phyloP scores from a whole-genome alignment of 2,797 vertebrate species.

The Geotrypetes seraphini region DNA sequence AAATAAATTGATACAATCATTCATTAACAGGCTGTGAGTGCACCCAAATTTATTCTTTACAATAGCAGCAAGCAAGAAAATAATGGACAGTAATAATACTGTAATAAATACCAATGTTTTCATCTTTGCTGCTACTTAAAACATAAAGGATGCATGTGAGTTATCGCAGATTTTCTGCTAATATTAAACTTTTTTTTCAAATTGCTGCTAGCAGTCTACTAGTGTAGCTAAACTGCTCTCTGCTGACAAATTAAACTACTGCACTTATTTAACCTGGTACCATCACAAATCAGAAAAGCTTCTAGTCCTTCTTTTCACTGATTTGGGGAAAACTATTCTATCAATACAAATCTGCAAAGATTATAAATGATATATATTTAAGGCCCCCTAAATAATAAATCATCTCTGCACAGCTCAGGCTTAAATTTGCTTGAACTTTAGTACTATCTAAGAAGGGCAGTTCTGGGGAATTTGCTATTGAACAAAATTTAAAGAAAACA shows the following conservation, averaged over 20 bases:
- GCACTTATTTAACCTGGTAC: neutral
- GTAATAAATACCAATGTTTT: slow-evolving; percentile 34
- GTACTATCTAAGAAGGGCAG: too few relatives aligned
- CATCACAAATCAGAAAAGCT: neutral
- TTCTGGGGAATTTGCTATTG: too few relatives aligned
- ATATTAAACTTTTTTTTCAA: slow-evolving; percentile 13
- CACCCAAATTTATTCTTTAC: slow-evolving; percentile 16
- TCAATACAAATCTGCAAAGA: too few relatives aligned
- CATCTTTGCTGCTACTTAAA: slow-evolving; percentile 31
- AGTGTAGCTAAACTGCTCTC: slow-evolving; percentile 34
- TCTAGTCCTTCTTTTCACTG: too few relatives aligned
- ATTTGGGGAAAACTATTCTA: too few relatives aligned
- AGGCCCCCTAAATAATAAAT: too few relatives aligned
- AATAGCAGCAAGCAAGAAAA: slow-evolving; percentile 26
- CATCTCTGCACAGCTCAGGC: too few relatives aligned
- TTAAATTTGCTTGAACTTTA: too few relatives aligned
- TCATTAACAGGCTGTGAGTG: slow-evolving; percentile 20
- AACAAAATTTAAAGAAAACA: too few relatives aligned
- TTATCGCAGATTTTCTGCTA: slow-evolving; percentile 11
- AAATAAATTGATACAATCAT: slow-evolving; percentile 22
- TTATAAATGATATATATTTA: too few relatives aligned
- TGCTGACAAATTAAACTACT: slow-evolving; percentile 22
- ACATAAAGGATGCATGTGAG: slow-evolving; percentile 19
- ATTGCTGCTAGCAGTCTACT: neutral
- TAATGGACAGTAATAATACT: slow-evolving; percentile 13